phyloP scores from a whole-genome alignment of 2,888 invertebrate genomes.

The Lasius platythorax region DNA sequence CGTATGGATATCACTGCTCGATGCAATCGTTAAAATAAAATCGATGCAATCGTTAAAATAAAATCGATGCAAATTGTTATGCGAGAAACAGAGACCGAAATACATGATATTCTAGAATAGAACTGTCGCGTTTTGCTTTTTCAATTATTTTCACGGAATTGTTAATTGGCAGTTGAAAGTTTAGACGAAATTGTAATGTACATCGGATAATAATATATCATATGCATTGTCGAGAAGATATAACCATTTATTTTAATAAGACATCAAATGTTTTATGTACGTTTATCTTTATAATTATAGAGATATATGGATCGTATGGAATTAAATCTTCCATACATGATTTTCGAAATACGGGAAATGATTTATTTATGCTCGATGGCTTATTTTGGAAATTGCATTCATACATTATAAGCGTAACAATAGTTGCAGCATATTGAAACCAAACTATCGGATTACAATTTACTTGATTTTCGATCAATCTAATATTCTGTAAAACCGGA shows the following conservation, averaged over 20 bases:
- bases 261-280: neutral
- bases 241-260: neutral
- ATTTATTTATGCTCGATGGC: conserved; percentile 21
- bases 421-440: neutral
- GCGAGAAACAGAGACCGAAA: neutral
- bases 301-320: neutral
- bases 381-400: conserved; percentile 27
- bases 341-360: conserved; percentile 10
- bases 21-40: neutral
- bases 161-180: conserved; percentile 7
- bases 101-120: neutral
- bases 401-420: neutral
- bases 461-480: conserved; percentile 42
- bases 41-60: neutral
- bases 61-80: neutral
- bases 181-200: neutral
- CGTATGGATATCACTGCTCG: neutral
- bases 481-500: conserved; percentile 26
- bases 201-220: neutral
- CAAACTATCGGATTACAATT: conserved; percentile 37
- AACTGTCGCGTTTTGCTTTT: neutral
- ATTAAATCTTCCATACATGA: neutral
- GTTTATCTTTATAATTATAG: conserved; percentile 1
- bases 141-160: neutral
- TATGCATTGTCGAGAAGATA: neutral